Conservation (phyloP, 2,113 vertebrate species). For the Osmerus mordax region DNA sequence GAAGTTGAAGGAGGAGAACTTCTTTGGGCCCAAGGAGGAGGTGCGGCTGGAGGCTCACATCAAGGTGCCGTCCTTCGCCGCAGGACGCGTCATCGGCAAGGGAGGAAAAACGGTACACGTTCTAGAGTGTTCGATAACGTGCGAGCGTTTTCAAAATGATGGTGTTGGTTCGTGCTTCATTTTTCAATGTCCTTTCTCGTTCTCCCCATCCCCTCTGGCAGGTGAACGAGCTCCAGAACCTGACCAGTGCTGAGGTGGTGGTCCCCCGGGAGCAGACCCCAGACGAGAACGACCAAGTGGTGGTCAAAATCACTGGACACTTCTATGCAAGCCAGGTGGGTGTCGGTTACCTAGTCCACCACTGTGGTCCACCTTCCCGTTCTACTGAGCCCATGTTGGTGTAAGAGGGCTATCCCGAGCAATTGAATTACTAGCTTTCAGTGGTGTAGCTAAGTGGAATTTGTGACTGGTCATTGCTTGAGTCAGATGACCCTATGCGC, state of each 20-base stretch:
- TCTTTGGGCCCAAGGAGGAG: slow-evolving; percentile 98
- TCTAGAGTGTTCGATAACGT: too few relatives aligned
- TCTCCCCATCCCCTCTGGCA: slow-evolving; percentile 40
- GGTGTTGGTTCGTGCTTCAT: not conserved
- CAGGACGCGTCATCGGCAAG: slow-evolving; percentile 96
- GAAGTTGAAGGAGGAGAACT: slow-evolving; percentile 98
- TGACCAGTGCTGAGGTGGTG: slow-evolving; percentile 97
- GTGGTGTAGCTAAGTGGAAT: too few relatives aligned
- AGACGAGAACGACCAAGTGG: slow-evolving; percentile 96
- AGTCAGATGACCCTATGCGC: too few relatives aligned
- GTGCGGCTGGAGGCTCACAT: slow-evolving; percentile 98
- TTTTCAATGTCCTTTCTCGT: not conserved
- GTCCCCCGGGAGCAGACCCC: slow-evolving; percentile 97
- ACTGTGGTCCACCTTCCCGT: too few relatives aligned
- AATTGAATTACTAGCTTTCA: too few relatives aligned
- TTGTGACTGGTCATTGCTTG: too few relatives aligned
- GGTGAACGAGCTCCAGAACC: slow-evolving; percentile 98
- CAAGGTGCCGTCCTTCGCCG: slow-evolving; percentile 95
- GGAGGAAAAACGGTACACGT: slow-evolving; percentile 92
- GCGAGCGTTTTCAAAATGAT: too few relatives aligned
- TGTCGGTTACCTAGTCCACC: not conserved
- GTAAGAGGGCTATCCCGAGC: too few relatives aligned
- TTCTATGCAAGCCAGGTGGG: slow-evolving; percentile 98
- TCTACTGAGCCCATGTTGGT: too few relatives aligned
- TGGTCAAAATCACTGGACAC: slow-evolving; percentile 98